These are phyloP conservation scores for Lordiphosa clarofinis DNA, from an alignment of 1,140 invertebrate genomes.

Conservation along the genomic window DNA sequence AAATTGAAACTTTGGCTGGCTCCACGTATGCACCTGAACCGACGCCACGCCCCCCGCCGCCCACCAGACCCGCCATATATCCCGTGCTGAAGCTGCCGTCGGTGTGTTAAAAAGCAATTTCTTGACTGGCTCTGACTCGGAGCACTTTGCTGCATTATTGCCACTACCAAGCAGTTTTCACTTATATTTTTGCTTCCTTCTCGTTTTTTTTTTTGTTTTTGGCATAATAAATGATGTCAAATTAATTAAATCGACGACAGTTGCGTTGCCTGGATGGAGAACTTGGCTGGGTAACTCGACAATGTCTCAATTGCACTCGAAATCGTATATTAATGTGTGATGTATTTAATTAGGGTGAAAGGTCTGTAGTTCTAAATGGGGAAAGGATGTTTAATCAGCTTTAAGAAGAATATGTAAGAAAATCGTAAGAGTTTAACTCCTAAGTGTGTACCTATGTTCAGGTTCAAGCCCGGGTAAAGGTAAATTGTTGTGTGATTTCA, in stretches of 20 bases:
- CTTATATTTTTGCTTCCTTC: constrained; percentile 8
- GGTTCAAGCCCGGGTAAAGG: too few species aligned
- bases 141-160: constrained; percentile 18
- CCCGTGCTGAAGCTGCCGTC: constrained; percentile 13
- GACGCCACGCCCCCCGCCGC: too few species aligned
- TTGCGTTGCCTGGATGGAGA: constrained; percentile 29
- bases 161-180: constrained; percentile 15
- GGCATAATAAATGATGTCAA: constrained; percentile 74
- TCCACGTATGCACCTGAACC: constrained; percentile 18
- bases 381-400: too few species aligned
- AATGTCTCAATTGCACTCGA: constrained; percentile 41
- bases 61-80: too few species aligned
- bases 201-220: constrained; percentile 22
- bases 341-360: too few species aligned
- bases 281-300: constrained; percentile 24
- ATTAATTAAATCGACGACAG: constrained; percentile 70
- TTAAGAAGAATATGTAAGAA: too few species aligned
- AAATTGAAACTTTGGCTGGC: constrained; percentile 53
- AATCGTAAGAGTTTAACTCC: too few species aligned
- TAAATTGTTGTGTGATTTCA: too few species aligned
- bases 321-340: constrained; percentile 40
- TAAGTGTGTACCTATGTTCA: too few species aligned
- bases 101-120: constrained; percentile 70
- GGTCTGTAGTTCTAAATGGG: too few species aligned
- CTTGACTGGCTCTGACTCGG: constrained; percentile 31